Evolutionary conservation across 2,113 vertebrate genomes (phyloP).

Genomic region (Panthera leo): DNA sequence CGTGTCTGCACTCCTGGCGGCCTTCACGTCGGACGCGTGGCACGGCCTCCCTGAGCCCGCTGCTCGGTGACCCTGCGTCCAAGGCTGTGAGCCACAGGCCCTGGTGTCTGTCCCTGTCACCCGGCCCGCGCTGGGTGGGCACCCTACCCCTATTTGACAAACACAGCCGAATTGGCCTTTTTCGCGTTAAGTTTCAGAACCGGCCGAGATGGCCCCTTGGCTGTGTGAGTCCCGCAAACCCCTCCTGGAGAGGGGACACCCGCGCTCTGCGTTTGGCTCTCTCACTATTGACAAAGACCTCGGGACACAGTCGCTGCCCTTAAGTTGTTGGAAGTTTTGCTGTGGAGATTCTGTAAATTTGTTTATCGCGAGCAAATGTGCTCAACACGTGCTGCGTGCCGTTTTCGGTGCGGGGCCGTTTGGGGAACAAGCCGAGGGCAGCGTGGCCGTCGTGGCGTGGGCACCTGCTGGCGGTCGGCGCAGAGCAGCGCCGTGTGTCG

Average conservation of each 20-base stretch:
- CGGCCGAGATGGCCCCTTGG: too few species aligned
- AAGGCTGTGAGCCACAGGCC: not conserved
- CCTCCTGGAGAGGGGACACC: too few species aligned
- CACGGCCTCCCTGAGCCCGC: not conserved
- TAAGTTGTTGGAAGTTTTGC: not conserved
- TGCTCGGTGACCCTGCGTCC: not conserved
- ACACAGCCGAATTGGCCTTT: not conserved
- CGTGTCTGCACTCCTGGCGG: accelerated
- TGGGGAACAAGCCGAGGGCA: not conserved
- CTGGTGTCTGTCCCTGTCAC: not conserved
- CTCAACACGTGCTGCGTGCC: too few species aligned
- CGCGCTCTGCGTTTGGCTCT: not conserved
- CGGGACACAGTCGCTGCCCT: accelerated
- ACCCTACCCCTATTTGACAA: not conserved
- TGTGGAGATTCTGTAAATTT: not conserved
- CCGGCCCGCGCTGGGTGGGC: not conserved
- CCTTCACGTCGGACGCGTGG: not conserved
- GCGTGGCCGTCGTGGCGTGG: too few species aligned
- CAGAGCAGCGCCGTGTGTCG: not conserved
- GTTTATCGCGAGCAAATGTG: not conserved
- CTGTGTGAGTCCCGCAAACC: too few species aligned
- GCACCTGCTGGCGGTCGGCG: accelerated
- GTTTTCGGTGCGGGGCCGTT: not conserved
- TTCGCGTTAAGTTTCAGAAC: not conserved
- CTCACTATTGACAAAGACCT: not conserved